Evolutionary conservation across 2,113 vertebrate genomes (phyloP), one percentile per base, ranked within the genome.

Genomic region (Nyctibius bracteatus): DNA sequence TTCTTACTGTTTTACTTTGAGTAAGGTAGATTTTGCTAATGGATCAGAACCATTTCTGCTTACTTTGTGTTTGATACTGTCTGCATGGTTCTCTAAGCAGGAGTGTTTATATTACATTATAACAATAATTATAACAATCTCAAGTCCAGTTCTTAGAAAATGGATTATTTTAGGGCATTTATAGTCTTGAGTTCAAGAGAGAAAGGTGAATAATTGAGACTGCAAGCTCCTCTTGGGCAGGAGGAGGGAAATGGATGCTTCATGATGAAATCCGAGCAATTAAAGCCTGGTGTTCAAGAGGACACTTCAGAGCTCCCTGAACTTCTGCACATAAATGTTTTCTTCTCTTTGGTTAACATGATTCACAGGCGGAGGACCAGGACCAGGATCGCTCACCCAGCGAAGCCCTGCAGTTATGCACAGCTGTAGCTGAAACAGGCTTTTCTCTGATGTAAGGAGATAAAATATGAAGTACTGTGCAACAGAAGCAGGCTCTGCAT

Each of bases 381-480:
- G 67, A 74, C 92, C 27, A 51, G 71, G 72, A 83, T 43, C 95
- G 75, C 46, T 96, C 28, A 14, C 63, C 63, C 72, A 59, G 54
- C 33, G 35, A 54, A 91, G 81, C 59, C 49, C 55, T 28, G 63
- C 86, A 85, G 43, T 80, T 91, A 37, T 16, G 54, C 54, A 66
- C 79, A 94, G 71, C 90, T 96, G 82, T 81, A 54, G 72, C 88
- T 31, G 13, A 75, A n/a, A 46, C 35, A 73, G 73, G 74, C 67
- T 92, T 61, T 84, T 86, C 57, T 35, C 55, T 92, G 81, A 86
- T 47, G 7, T 75, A 78, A 87, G 65, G 80, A 96, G 89, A 88
- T 95, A 55, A 94, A 96, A 94, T 85, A 67, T 23, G n/a, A 95
- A 80, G 67, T 81, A 19, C 70, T 92, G 4, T 91, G 71, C 83